Evolutionary conservation across 2,113 vertebrate species (phyloP).

Genomic region (Lophura nycthemera): DNA sequence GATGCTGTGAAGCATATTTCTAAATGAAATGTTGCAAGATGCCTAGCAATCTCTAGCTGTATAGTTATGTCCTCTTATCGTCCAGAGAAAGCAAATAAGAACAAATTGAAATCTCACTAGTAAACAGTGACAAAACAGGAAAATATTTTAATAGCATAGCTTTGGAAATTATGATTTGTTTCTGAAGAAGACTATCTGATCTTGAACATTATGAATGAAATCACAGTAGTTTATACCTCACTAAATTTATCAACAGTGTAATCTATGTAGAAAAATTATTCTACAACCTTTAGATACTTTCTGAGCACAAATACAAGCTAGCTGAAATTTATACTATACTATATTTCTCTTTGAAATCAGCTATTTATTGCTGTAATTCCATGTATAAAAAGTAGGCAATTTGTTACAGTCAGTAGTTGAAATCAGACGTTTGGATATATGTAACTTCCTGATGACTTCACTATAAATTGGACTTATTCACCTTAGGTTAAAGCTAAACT

Average conservation of each 20-base stretch:
- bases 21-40: background rate
- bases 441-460: background rate
- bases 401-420: background rate
- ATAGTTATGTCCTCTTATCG: background rate
- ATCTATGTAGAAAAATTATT: background rate
- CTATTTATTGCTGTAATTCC: background rate
- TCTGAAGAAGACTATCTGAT: background rate
- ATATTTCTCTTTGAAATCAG: background rate
- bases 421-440: background rate
- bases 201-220: background rate
- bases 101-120: background rate
- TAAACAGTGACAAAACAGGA: background rate
- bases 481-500: background rate
- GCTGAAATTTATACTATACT: background rate
- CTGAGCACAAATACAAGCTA: background rate
- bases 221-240: background rate
- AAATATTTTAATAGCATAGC: background rate
- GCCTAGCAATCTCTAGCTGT: background rate
- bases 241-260: accelerated
- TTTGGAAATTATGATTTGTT: background rate
- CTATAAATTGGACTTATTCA: background rate
- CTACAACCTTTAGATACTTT: background rate
- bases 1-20: background rate
- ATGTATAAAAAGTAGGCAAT: background rate
- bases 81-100: accelerated